phyloP scores from a whole-genome alignment of 2,113 vertebrate species.

The Morone chrysops region DNA sequence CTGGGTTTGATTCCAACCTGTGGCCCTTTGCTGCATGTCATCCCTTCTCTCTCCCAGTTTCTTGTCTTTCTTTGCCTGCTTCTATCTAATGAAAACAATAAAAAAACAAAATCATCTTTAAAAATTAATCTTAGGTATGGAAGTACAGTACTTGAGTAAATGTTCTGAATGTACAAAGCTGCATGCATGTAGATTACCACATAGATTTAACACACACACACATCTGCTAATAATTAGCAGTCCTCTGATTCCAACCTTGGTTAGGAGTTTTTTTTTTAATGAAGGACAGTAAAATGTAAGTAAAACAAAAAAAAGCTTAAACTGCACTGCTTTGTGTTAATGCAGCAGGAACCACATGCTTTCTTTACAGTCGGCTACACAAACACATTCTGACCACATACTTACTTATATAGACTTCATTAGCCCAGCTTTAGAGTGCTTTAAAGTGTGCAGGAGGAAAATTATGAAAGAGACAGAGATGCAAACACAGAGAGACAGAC shows the following conservation, averaged over 20 bases:
- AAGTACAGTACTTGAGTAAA: conserved; percentile 10
- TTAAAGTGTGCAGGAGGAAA: conserved; percentile 18
- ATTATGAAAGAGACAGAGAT: conserved; percentile 35
- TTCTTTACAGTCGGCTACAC: conserved; percentile 57
- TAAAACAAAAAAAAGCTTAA: conserved; percentile 55
- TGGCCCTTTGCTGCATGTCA: too few relatives aligned
- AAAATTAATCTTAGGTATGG: too few relatives aligned
- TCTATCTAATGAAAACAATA: too few relatives aligned
- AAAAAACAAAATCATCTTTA: too few relatives aligned
- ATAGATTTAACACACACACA: not conserved
- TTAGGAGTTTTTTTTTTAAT: conserved; percentile 71
- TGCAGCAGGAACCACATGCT: conserved; percentile 56
- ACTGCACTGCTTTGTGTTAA: conserved; percentile 47
- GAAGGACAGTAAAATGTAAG: conserved; percentile 59
- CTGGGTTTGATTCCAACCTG: too few relatives aligned
- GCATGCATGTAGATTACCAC: not conserved
- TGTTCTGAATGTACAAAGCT: conserved; percentile 12
- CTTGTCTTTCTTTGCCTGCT: too few relatives aligned
- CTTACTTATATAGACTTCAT: conserved; percentile 61
- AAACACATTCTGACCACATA: conserved; percentile 60
- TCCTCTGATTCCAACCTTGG: conserved; percentile 58
- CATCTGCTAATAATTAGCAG: conserved; percentile 75
- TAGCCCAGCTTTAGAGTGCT: conserved; percentile 33
- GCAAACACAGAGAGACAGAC: conserved; percentile 14
- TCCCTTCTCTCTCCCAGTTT: too few relatives aligned